Percentiles rank a stretch among this genome's conserved stretches.
Conservation (phyloP, 2,113 vertebrate species). For the Thermophis baileyi region DNA sequence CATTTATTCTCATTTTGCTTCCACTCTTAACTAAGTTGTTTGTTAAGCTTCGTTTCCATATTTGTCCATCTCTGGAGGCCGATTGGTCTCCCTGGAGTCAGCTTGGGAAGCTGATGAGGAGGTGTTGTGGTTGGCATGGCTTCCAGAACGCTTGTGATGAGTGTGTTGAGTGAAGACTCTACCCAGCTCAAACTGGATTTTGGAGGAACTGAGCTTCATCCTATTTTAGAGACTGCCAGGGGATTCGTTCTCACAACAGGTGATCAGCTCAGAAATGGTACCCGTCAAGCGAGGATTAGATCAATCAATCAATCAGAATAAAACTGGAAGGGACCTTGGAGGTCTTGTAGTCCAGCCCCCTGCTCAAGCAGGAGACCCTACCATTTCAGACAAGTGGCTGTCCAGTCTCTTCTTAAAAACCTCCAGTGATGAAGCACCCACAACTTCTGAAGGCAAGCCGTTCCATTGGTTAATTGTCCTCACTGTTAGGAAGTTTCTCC, state of each 20-base stretch:
- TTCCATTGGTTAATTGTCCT: no score
- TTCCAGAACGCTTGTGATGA: not conserved
- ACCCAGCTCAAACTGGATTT: not conserved
- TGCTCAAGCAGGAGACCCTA: no score
- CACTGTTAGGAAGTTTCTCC: no score
- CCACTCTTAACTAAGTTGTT: conserved; percentile 18
- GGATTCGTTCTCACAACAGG: not conserved
- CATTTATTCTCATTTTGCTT: conserved; percentile 25
- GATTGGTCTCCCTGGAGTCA: not conserved
- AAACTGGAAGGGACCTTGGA: no score
- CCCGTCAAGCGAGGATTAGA: not conserved
- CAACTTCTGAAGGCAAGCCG: no score
- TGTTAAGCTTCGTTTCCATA: conserved; percentile 46
- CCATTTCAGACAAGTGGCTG: no score
- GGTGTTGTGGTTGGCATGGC: not conserved
- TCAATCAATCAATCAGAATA: no score
- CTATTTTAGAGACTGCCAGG: not conserved
- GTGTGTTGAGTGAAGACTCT: not conserved
- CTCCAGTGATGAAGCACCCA: no score
- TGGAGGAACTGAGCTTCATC: not conserved
- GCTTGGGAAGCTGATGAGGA: not conserved
- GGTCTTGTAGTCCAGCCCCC: no score
- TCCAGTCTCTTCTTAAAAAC: no score
- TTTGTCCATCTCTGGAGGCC: not conserved
- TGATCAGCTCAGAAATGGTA: not conserved